Conservation (phyloP, 2,113 vertebrate genomes). For the Chloropsis hardwickii region DNA sequence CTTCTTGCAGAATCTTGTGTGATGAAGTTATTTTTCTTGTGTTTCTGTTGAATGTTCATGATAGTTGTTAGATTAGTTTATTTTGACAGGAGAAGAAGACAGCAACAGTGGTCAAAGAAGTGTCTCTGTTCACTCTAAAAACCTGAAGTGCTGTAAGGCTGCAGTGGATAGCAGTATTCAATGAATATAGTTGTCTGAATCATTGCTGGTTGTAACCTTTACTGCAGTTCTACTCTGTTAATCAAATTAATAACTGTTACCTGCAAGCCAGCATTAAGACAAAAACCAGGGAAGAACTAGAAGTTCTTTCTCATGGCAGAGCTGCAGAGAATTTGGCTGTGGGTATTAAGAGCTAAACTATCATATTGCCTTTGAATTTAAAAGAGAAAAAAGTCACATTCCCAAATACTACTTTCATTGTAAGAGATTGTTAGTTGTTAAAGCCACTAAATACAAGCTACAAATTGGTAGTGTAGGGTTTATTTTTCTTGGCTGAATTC, state of each 20-base stretch:
- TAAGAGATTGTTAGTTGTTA: neutral
- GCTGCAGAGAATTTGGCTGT: neutral
- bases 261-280: neutral
- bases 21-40: neutral
- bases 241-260: neutral
- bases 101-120: neutral
- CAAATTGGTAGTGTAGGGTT: conserved; percentile 22
- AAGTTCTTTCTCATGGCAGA: neutral
- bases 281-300: neutral
- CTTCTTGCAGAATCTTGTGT: neutral
- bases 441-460: conserved; percentile 3
- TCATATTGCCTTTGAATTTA: neutral
- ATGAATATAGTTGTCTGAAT: neutral
- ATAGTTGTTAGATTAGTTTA: neutral
- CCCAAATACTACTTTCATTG: conserved; percentile 6
- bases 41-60: neutral
- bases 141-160: neutral
- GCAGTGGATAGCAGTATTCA: neutral
- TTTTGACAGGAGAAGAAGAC: neutral
- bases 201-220: neutral
- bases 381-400: neutral
- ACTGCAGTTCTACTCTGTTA: neutral
- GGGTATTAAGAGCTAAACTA: neutral
- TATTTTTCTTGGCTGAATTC: conserved; percentile 42
- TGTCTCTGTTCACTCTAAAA: neutral